phyloP scores from a whole-genome alignment of 2,888 invertebrate species.

The Coenonympha arcania region DNA sequence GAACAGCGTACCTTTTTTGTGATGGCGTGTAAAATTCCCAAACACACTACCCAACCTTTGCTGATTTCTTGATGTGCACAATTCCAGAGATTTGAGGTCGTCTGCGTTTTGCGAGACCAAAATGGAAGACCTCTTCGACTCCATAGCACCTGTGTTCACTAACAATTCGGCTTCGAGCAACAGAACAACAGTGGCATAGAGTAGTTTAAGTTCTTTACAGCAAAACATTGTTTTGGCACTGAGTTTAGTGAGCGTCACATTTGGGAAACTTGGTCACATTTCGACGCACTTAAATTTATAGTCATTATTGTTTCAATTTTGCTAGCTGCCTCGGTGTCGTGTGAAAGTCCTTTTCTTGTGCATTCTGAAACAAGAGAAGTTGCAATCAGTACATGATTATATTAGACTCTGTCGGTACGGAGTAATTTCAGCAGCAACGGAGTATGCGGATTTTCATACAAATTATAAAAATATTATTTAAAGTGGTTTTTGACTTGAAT shows the following conservation, averaged over 20 bases:
- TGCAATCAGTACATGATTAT: too few species aligned
- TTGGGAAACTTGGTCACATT: slow-evolving; percentile 40
- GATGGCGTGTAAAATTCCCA: slow-evolving; percentile 67
- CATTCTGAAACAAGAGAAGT: slow-evolving; percentile 53
- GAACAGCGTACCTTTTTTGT: slow-evolving; percentile 58
- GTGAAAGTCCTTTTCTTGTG: slow-evolving; percentile 29
- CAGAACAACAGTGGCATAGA: slow-evolving; percentile 63
- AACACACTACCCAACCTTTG: slow-evolving; percentile 66
- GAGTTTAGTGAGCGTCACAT: slow-evolving; percentile 50
- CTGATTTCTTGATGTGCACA: slow-evolving; percentile 62
- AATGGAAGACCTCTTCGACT: slow-evolving; percentile 63
- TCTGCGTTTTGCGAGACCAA: slow-evolving; percentile 58
- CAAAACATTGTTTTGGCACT: slow-evolving; percentile 72
- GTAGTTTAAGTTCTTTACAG: slow-evolving; percentile 67
- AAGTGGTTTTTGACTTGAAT: too few species aligned
- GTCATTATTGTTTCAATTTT: slow-evolving; percentile 51
- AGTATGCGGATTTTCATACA: too few species aligned
- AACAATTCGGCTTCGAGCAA: slow-evolving; percentile 62
- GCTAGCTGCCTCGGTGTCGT: slow-evolving; percentile 38
- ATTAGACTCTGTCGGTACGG: too few species aligned
- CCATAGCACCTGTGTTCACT: slow-evolving; percentile 64
- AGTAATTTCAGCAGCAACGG: too few species aligned
- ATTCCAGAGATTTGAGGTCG: slow-evolving; percentile 59
- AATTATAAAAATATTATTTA: too few species aligned
- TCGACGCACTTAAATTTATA: slow-evolving; percentile 61